Conservation (phyloP, 1,140 invertebrate species). For the Phymastichus coffea region DNA sequence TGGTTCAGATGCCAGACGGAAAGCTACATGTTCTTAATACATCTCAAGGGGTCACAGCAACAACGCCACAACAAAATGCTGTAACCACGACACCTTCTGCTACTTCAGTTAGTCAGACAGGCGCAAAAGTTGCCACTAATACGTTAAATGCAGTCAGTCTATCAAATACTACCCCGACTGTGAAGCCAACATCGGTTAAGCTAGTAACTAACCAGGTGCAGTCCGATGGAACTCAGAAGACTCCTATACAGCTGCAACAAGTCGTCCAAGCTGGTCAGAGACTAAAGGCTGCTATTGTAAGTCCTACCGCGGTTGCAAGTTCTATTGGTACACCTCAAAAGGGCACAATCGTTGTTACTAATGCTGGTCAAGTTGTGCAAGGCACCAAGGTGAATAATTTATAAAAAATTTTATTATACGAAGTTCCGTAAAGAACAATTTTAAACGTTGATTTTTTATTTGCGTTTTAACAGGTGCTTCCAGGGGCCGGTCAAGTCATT, state of each 20-base stretch:
- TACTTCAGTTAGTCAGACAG: conserved; percentile 22
- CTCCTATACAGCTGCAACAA: conserved; percentile 42
- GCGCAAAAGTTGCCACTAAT: conserved; percentile 33
- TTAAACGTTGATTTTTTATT: no score
- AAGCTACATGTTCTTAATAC: conserved; percentile 84
- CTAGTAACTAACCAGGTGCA: conserved; percentile 30
- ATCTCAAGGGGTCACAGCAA: conserved; percentile 46
- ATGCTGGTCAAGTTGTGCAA: conserved; percentile 48
- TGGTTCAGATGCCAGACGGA: conserved; percentile 90
- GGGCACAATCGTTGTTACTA: conserved; percentile 47
- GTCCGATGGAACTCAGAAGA: conserved; percentile 28
- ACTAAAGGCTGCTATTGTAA: conserved; percentile 36
- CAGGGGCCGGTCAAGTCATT: conserved; percentile 46
- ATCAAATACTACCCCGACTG: conserved; percentile 29
- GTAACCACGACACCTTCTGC: conserved; percentile 32
- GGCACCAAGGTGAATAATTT: conserved; percentile 42
- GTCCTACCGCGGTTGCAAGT: conserved; percentile 10
- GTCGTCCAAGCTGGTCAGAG: conserved; percentile 37
- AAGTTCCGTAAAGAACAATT: no score
- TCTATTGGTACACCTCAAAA: conserved; percentile 38
- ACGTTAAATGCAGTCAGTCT: conserved; percentile 29
- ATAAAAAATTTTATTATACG: no score
- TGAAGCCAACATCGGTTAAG: conserved; percentile 41
- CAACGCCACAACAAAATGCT: conserved; percentile 30
- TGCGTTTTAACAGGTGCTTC: conserved; percentile 55